phyloP scores from a whole-genome alignment of 2,797 vertebrate genomes.

The Vultur gryphus region DNA sequence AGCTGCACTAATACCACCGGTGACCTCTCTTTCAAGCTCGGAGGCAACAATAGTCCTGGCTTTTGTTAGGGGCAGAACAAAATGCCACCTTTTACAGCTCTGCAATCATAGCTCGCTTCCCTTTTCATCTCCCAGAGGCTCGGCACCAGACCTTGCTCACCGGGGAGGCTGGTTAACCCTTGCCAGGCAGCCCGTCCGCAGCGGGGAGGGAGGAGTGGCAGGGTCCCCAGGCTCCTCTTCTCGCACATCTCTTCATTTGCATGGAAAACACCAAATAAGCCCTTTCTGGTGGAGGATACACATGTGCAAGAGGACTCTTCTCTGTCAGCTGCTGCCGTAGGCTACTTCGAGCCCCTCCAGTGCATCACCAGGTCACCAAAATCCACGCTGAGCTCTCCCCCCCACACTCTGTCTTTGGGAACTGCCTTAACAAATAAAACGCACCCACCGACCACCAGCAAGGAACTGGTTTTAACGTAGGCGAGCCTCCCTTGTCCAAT shows the following conservation, averaged over 20 bases:
- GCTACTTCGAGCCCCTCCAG: not conserved
- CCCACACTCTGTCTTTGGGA: not conserved
- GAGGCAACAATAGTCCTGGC: constrained; percentile 43
- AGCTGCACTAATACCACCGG: constrained; percentile 67
- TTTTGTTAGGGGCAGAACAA: constrained; percentile 52
- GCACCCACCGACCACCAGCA: not conserved
- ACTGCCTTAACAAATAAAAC: not conserved
- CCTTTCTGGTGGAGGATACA: not conserved
- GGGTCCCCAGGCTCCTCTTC: not conserved
- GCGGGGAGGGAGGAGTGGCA: accelerated
- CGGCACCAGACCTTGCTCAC: not conserved
- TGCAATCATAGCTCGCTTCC: constrained; percentile 8
- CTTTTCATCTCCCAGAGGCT: constrained; percentile 32
- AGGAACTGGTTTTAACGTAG: not conserved
- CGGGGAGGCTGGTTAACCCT: constrained; percentile 26
- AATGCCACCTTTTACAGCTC: constrained; percentile 63
- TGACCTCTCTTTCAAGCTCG: constrained; percentile 63
- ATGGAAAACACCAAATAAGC: not conserved
- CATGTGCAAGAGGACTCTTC: not conserved
- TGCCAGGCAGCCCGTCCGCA: accelerated
- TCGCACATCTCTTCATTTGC: not conserved
- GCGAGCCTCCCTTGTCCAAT: not conserved
- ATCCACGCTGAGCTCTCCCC: not conserved
- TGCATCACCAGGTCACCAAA: not conserved
- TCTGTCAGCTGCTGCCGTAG: not conserved